Evolutionary conservation across 2,888 invertebrate species (phyloP).

Genomic region (Cheilosia grossa): DNA sequence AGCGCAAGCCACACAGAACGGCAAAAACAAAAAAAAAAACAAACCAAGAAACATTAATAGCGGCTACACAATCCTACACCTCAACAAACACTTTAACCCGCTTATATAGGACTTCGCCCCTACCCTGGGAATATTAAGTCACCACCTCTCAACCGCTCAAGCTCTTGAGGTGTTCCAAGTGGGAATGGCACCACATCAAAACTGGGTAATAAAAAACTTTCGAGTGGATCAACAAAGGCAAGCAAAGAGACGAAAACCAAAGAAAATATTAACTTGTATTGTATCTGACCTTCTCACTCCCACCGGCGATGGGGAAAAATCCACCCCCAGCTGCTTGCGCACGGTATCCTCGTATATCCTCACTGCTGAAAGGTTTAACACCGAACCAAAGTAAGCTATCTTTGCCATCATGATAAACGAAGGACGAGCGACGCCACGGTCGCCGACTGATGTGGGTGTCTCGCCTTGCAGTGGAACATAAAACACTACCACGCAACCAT

Average conservation of each 20-base stretch:
- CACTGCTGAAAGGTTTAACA: constrained; percentile 68
- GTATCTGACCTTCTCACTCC: constrained; percentile 56
- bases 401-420: constrained; percentile 40
- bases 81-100: constrained; percentile 48
- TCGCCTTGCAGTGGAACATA: constrained; percentile 20
- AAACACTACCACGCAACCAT: constrained; percentile 17
- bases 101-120: constrained; percentile 21
- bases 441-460: neutral
- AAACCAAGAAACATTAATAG: neutral
- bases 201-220: constrained; percentile 55
- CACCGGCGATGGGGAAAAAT: constrained; percentile 8
- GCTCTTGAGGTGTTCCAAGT: constrained; percentile 54
- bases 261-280: constrained; percentile 73
- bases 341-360: constrained; percentile 19
- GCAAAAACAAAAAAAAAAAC: neutral
- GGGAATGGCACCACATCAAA: constrained; percentile 57
- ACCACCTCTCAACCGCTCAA: constrained; percentile 45
- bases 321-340: constrained; percentile 15
- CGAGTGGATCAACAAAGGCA: constrained; percentile 50
- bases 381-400: constrained; percentile 67
- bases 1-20: neutral
- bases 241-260: constrained; percentile 58
- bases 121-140: constrained; percentile 33
- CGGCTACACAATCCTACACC: constrained; percentile 47
- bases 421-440: constrained; percentile 36